Percentiles rank a stretch among this genome's conserved stretches.
phyloP scores from a whole-genome alignment of 2,888 invertebrate genomes.

The Xestia sexstrigata region DNA sequence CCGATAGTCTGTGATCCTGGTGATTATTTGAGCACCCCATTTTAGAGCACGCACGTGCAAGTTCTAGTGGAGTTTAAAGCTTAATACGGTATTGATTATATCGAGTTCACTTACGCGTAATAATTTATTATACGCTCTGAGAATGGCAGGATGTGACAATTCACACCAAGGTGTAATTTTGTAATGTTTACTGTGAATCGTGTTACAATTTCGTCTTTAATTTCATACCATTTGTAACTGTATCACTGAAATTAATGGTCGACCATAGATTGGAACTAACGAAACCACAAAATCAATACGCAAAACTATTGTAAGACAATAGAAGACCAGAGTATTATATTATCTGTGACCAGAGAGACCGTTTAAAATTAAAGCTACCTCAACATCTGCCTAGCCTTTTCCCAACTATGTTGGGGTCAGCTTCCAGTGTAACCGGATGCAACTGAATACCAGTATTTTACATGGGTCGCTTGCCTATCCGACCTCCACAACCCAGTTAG shows the following conservation, averaged over 20 bases:
- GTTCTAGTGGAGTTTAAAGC: slow-evolving; percentile 59
- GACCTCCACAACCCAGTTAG: neutral
- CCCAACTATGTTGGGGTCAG: neutral
- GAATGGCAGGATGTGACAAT: slow-evolving; percentile 52
- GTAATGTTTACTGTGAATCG: neutral
- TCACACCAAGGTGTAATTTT: slow-evolving; percentile 42
- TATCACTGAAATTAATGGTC: neutral
- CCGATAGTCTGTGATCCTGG: slow-evolving; percentile 15
- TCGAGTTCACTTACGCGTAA: slow-evolving; percentile 46
- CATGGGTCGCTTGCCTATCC: neutral
- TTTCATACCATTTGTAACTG: neutral
- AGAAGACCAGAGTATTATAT: neutral
- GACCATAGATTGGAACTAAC: neutral
- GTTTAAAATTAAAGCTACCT: neutral
- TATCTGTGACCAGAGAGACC: neutral
- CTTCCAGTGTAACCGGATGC: neutral
- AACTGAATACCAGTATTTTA: neutral
- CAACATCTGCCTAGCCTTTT: neutral
- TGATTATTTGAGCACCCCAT: slow-evolving; percentile 48
- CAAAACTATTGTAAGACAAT: neutral
- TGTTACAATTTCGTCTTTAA: neutral
- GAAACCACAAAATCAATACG: neutral
- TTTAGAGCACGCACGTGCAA: slow-evolving; percentile 50
- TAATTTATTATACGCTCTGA: slow-evolving; percentile 49
- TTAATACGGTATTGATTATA: slow-evolving; percentile 66